Evolutionary conservation across 1,140 invertebrate species (phyloP).

Genomic region (Bombus haemorrhoidalis): DNA sequence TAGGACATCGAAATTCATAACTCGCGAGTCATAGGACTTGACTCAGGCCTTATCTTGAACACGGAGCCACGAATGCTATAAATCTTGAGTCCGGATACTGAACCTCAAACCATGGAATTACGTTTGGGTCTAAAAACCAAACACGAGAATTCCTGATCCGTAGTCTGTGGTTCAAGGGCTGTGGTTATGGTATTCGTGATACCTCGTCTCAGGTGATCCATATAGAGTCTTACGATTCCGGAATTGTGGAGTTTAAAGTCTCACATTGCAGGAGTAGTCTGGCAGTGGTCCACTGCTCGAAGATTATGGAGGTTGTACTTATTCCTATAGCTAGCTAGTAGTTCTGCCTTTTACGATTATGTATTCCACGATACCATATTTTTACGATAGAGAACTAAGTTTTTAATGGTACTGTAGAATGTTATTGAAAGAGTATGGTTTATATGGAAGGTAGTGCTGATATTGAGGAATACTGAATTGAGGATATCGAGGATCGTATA

Average conservation of each 20-base stretch:
- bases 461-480: no score
- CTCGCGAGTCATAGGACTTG: neutral
- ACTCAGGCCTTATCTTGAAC: neutral
- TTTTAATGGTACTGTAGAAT: neutral
- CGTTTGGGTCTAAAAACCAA: neutral
- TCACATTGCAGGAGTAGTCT: neutral
- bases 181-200: neutral
- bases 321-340: neutral
- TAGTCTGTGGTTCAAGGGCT: neutral
- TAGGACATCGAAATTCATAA: neutral
- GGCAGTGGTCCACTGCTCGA: no score
- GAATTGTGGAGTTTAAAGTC: neutral
- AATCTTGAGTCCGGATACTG: neutral
- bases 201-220: neutral
- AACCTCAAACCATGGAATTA: neutral
- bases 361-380: neutral
- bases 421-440: neutral
- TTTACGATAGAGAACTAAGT: neutral
- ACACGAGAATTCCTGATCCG: neutral
- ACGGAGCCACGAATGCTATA: neutral
- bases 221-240: neutral
- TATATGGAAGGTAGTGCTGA: no score
- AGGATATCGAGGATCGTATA: no score
- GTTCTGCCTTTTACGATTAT: neutral
- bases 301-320: no score